These are phyloP conservation scores for Arvicanthis niloticus DNA, from an alignment of 2,113 vertebrate genomes.

Conservation along the genomic window DNA sequence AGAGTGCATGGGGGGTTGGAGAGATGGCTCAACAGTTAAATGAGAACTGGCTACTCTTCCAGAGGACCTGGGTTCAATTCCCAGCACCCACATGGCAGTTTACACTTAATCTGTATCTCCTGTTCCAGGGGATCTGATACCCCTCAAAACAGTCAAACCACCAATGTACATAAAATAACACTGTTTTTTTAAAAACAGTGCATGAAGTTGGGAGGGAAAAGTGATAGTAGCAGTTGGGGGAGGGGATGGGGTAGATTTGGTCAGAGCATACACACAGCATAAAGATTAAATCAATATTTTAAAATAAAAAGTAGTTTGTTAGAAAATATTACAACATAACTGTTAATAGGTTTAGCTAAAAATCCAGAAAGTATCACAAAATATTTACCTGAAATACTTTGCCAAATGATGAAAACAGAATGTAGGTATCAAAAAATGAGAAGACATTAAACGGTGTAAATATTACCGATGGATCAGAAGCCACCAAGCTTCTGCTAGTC, in stretches of 20 bases:
- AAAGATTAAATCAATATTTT: neutral
- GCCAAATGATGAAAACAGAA: slow-evolving; percentile 35
- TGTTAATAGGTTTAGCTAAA: slow-evolving; percentile 56
- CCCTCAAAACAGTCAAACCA: no score
- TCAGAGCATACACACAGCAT: neutral
- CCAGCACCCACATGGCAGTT: no score
- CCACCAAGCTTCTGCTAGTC: neutral
- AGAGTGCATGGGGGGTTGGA: no score
- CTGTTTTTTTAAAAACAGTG: neutral
- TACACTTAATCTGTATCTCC: no score
- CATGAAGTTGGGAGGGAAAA: neutral
- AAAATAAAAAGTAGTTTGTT: neutral
- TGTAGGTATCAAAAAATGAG: neutral
- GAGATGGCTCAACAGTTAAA: no score
- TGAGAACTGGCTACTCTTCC: no score
- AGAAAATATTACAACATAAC: neutral
- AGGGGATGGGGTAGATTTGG: neutral
- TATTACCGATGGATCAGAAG: neutral
- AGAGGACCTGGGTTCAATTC: no score
- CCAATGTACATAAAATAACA: slow-evolving; percentile 3
- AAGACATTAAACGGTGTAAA: neutral
- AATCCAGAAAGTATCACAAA: neutral
- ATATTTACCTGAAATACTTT: slow-evolving; percentile 13
- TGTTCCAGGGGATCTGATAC: no score
- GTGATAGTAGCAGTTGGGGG: neutral